Percentiles rank a stretch among this genome's conserved stretches.
phyloP scores from a whole-genome alignment of 2,888 invertebrate genomes.

The Cerceris ruficornis region DNA sequence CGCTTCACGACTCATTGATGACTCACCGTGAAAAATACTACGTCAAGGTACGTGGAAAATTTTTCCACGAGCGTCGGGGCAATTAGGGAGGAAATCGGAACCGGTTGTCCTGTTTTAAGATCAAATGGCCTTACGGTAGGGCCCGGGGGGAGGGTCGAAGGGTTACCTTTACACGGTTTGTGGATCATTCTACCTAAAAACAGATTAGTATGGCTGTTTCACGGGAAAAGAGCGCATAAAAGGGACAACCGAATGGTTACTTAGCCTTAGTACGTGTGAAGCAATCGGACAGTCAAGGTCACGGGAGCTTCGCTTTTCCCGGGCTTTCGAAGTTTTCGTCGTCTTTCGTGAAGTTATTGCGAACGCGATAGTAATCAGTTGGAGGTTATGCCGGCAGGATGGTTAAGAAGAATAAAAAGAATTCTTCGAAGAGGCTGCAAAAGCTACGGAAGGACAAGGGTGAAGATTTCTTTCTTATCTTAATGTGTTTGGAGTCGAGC shows the following conservation, averaged over 20 bases:
- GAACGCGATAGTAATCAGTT: background rate
- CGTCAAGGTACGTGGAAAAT: background rate
- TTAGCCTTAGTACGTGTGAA: conserved; percentile 1
- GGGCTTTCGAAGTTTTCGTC: background rate
- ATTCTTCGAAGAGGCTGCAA: too few relatives aligned
- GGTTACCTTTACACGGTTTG: conserved; percentile 8
- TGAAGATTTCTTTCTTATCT: too few relatives aligned
- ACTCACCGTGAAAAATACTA: background rate
- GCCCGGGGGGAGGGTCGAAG: background rate
- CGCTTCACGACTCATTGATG: background rate
- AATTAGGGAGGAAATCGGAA: conserved; percentile 12
- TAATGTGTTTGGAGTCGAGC: too few relatives aligned
- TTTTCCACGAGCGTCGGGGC: background rate
- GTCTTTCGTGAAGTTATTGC: background rate
- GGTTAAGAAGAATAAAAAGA: too few relatives aligned
- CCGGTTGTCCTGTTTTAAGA: conserved; percentile 7
- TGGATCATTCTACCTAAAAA: conserved; percentile 23
- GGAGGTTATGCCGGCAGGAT: too few relatives aligned
- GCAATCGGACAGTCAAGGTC: background rate
- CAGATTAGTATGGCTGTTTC: conserved; percentile 33
- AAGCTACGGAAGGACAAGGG: too few relatives aligned
- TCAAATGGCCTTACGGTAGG: background rate
- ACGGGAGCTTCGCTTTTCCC: background rate
- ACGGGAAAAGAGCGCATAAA: conserved; percentile 24
- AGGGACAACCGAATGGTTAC: background rate